phyloP scores from a whole-genome alignment of 37 sponge, comb jelly and placozoan species.

The Theonella swinhoei region DNA sequence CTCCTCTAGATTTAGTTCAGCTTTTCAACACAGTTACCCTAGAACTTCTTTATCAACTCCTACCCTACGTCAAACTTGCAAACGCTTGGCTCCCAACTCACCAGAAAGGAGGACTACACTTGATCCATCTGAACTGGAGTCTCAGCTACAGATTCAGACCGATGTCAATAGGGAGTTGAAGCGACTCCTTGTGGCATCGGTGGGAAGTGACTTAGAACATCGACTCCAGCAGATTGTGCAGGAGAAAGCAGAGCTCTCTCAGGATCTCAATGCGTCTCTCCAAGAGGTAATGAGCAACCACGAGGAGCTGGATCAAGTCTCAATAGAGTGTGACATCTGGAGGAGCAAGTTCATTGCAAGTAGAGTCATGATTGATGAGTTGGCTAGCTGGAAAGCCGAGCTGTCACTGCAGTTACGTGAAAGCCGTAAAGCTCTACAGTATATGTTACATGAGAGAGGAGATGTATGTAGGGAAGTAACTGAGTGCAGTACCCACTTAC shows the following conservation, averaged over 20 bases:
- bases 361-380: slow-evolving; percentile 71
- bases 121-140: slow-evolving; percentile 15
- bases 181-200: slow-evolving; percentile 71
- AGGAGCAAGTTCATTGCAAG: slow-evolving; percentile 77
- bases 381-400: slow-evolving; percentile 50
- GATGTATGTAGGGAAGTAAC: neutral
- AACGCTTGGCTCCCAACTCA: neutral
- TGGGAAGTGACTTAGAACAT: slow-evolving; percentile 58
- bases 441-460: slow-evolving; percentile 21
- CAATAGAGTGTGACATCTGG: slow-evolving; percentile 79
- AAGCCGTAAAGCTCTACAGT: slow-evolving; percentile 37
- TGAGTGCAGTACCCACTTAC: neutral
- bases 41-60: neutral
- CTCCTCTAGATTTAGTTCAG: neutral
- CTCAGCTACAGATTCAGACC: slow-evolving; percentile 19
- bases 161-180: slow-evolving; percentile 72
- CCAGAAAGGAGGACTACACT: neutral
- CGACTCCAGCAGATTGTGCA: slow-evolving; percentile 48
- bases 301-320: slow-evolving; percentile 63
- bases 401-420: slow-evolving; percentile 28
- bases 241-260: slow-evolving; percentile 53
- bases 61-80: neutral
- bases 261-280: slow-evolving; percentile 39
- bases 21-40: neutral
- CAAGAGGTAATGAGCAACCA: slow-evolving; percentile 43